These are phyloP conservation scores for Diplodus puntazzo DNA, from an alignment of 2,797 vertebrate genomes.

Conservation along the genomic window DNA sequence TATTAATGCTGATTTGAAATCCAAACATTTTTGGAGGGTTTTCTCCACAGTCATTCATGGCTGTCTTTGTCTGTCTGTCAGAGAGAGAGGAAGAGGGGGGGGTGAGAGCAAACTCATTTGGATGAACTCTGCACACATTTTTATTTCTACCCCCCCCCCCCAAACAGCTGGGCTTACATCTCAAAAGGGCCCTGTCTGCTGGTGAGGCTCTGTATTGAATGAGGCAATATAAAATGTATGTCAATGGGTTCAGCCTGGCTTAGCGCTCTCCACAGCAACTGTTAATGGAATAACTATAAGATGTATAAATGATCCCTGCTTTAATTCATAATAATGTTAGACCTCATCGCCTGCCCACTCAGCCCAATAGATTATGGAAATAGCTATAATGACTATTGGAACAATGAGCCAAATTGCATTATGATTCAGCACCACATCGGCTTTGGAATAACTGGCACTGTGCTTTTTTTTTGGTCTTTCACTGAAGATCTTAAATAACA, in stretches of 20 bases:
- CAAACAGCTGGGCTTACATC: constrained; percentile 61
- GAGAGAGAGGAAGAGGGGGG: no score
- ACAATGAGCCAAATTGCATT: constrained; percentile 80
- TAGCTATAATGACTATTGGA: constrained; percentile 76
- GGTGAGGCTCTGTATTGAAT: constrained; percentile 59
- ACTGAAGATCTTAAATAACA: constrained; percentile 60
- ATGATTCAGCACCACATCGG: constrained; percentile 66
- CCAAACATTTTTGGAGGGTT: constrained; percentile 66
- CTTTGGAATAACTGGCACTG: constrained; percentile 52
- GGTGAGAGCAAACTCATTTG: constrained; percentile 49
- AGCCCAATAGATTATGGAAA: constrained; percentile 78
- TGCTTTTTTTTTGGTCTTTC: constrained; percentile 47
- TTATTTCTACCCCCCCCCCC: constrained; percentile 11
- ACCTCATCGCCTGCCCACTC: constrained; percentile 74
- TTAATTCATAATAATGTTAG: constrained; percentile 77
- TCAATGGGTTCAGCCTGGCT: constrained; percentile 71
- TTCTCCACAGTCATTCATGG: constrained; percentile 50
- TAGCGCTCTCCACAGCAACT: constrained; percentile 59
- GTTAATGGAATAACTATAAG: constrained; percentile 77
- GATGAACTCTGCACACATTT: constrained; percentile 57
- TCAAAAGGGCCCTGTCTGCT: constrained; percentile 53
- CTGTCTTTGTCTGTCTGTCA: constrained; percentile 17
- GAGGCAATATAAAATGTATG: constrained; percentile 70
- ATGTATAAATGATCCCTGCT: constrained; percentile 75
- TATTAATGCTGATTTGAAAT: constrained; percentile 83